Conservation (phyloP, 2,797 vertebrate species). For the Gambelia wislizenii region DNA sequence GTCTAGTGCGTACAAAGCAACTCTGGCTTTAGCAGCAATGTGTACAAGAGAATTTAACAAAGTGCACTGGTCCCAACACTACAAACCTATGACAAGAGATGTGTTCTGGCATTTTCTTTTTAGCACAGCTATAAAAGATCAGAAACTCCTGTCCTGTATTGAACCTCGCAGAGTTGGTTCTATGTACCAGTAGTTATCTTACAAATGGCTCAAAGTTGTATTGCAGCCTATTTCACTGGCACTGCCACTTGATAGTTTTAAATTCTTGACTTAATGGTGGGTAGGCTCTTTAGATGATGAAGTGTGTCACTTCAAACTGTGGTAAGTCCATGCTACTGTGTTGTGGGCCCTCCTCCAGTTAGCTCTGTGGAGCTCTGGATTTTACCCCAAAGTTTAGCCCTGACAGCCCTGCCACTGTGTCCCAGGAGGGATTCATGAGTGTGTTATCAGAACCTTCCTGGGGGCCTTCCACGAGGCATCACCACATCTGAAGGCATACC, state of each 20-base stretch:
- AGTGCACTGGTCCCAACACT: no score
- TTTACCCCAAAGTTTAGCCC: background rate
- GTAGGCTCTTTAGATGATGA: background rate
- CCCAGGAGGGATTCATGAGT: background rate
- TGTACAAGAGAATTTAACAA: no score
- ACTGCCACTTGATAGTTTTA: background rate
- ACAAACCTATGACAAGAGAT: background rate
- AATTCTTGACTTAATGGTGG: no score
- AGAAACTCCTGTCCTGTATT: no score
- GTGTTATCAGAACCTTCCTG: background rate
- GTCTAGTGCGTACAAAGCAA: no score
- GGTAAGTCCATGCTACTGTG: background rate
- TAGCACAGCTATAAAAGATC: background rate
- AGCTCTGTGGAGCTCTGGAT: background rate
- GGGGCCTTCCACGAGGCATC: background rate
- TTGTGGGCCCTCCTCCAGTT: background rate
- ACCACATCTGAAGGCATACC: no score
- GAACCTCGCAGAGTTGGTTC: background rate
- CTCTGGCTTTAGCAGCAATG: no score
- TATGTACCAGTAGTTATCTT: background rate
- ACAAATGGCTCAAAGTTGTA: background rate
- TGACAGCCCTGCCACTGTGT: background rate
- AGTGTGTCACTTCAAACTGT: background rate
- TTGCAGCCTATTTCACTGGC: fast-evolving
- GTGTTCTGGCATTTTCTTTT: background rate